Percentiles rank a stretch among this genome's conserved stretches.
phyloP scores from a whole-genome alignment of 2,888 invertebrate species.

The Acanthosepion pharaonis region DNA sequence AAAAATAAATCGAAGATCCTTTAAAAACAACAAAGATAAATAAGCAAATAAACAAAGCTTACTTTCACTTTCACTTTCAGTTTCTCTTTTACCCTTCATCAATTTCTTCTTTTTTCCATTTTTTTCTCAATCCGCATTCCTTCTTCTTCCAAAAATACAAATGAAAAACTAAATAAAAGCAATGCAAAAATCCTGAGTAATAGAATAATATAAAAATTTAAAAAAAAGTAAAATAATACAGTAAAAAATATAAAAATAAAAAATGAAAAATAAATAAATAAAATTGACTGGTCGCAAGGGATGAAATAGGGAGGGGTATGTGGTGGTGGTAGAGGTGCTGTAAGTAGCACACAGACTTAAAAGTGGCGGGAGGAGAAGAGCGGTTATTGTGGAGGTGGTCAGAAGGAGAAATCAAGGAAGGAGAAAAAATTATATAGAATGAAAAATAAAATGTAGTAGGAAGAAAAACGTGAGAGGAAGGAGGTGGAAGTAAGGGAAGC shows the following conservation, averaged over 20 bases:
- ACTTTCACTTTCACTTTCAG: not conserved
- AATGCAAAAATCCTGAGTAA: slow-evolving; percentile 33
- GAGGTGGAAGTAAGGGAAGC: not conserved
- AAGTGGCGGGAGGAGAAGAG: slow-evolving; percentile 15
- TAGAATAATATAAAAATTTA: slow-evolving; percentile 6
- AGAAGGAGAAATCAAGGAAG: not conserved
- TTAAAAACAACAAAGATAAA: slow-evolving; percentile 17
- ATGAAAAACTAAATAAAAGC: not conserved
- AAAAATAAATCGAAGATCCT: slow-evolving; percentile 15
- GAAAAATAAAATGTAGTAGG: not conserved
- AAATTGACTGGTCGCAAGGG: slow-evolving; percentile 1
- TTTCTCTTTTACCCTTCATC: not conserved
- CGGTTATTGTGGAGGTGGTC: not conserved
- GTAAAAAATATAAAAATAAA: not conserved
- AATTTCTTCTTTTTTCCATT: not conserved
- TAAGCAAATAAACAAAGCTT: not conserved
- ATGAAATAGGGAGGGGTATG: slow-evolving; percentile 1
- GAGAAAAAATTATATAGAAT: slow-evolving; percentile 14
- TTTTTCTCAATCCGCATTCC: not conserved
- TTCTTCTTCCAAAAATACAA: slow-evolving; percentile 1
- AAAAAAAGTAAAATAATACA: not conserved
- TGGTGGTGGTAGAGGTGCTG: not conserved
- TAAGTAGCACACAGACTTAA: not conserved
- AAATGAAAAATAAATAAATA: not conserved
- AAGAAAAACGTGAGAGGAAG: not conserved